phyloP scores from a whole-genome alignment of 2,888 invertebrate species.

The Epinotia brunnichana region DNA sequence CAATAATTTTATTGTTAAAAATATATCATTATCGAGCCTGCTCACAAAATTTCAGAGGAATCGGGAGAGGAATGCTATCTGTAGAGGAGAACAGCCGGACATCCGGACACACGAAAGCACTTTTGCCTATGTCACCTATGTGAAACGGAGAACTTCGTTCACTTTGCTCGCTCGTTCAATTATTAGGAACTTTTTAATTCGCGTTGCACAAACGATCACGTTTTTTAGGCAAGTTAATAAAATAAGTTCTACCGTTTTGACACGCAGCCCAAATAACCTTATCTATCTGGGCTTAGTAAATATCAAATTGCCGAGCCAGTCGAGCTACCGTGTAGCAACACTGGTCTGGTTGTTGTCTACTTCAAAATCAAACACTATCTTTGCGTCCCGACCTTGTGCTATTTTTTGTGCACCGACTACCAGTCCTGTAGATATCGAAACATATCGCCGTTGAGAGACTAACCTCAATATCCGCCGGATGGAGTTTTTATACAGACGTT shows the following conservation, averaged over 20 bases:
- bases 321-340: slow-evolving; percentile 32
- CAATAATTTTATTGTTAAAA: too few species aligned
- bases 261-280: slow-evolving; percentile 43
- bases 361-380: slow-evolving; percentile 13
- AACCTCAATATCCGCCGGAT: slow-evolving; percentile 14
- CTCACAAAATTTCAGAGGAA: too few species aligned
- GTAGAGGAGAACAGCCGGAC: too few species aligned
- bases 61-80: too few species aligned
- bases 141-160: too few species aligned
- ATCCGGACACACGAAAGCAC: too few species aligned
- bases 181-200: neutral
- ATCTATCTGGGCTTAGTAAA: slow-evolving; percentile 54
- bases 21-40: too few species aligned
- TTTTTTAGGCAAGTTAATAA: neutral
- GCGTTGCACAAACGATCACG: neutral
- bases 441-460: slow-evolving; percentile 12
- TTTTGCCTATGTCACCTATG: too few species aligned
- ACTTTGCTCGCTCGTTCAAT: too few species aligned
- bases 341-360: slow-evolving; percentile 29
- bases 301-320: slow-evolving; percentile 24
- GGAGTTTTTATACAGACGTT: neutral
- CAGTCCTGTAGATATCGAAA: neutral
- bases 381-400: slow-evolving; percentile 26
- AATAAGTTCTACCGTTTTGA: neutral
- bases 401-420: slow-evolving; percentile 28